Evolutionary conservation across 2,113 vertebrate species (phyloP), one percentile per base, ranked within the genome.

Genomic region (Connochaetes taurinus): DNA sequence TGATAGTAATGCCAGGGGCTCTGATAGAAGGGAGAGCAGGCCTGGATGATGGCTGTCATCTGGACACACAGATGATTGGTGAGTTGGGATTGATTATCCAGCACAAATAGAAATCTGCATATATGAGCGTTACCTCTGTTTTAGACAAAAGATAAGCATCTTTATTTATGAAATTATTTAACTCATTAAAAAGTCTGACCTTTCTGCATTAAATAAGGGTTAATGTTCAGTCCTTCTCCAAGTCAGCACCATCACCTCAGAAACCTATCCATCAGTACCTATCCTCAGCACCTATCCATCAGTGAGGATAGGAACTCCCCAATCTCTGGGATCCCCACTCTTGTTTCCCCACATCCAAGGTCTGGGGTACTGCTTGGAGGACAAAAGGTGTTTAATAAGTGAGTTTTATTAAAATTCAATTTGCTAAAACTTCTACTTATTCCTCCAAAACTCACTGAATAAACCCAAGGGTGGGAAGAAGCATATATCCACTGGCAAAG

Each of bases 141-240:
- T 87, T 58, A 91, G 40, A 60, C 2, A 93, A 86, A 97, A 93
- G 4, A 87, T 10, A 6, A 95, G 40, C 13, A 45, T 92, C 7
- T 74, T 94, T 40, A 94, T 47, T 76, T 85, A 71, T 33, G 15
- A 81, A 94, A 76, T 88, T 60, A 27, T 36, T 52, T 78, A 67
- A 90, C 13, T 58, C 15, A 43, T 87, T 17, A 21, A 67, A 88
- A 53, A 71, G 45, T 3, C n/a, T 84, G 43, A 53, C 5, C 2
- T 33, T 64, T 82, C 55, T 87, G n/a, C 23, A 84, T 47, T 29
- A 52, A 95, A 47, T 62, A 45, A 93, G 23, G 43, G 27, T 23
- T 14, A 40, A 10, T 53, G 2, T 13, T 76, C 57, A 13, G 5
- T 58, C 7, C n/a, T 64, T 62, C 82, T 80, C n/a, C 53, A 52